Conservation (phyloP, 2,113 vertebrate species). For the Mesoclemmys tuberculata region DNA sequence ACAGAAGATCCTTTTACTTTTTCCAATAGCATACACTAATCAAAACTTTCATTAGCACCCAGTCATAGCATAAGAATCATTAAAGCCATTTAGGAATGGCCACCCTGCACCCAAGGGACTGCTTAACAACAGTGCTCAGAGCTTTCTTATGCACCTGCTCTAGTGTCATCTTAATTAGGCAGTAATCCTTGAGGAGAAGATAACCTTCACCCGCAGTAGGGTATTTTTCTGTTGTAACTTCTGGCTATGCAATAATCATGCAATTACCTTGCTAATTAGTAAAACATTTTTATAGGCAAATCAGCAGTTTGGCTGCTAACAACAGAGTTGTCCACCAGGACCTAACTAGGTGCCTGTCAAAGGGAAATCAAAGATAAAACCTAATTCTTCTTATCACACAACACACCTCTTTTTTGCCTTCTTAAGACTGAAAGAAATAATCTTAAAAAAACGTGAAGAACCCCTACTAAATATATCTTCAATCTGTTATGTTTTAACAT, state of each 20-base stretch:
- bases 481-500: background rate
- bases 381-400: background rate
- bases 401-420: background rate
- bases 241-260: conserved; percentile 62
- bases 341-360: background rate
- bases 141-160: conserved; percentile 18
- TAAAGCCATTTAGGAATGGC: conserved; percentile 17
- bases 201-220: conserved; percentile 20
- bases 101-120: conserved; percentile 19
- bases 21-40: background rate
- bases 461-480: background rate
- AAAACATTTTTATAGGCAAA: conserved; percentile 54
- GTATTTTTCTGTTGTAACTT: conserved; percentile 57
- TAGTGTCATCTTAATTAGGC: conserved; percentile 46
- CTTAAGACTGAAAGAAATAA: background rate
- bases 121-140: conserved; percentile 35
- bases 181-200: conserved; percentile 38
- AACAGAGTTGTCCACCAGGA: conserved; percentile 1
- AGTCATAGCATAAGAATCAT: conserved; percentile 13
- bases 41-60: conserved; percentile 63
- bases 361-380: background rate
- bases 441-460: background rate
- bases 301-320: conserved; percentile 40
- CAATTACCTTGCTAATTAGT: conserved; percentile 67
- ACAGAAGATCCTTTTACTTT: conserved; percentile 14